Conservation (phyloP, 2,113 vertebrate species). For the Python bivittatus region DNA sequence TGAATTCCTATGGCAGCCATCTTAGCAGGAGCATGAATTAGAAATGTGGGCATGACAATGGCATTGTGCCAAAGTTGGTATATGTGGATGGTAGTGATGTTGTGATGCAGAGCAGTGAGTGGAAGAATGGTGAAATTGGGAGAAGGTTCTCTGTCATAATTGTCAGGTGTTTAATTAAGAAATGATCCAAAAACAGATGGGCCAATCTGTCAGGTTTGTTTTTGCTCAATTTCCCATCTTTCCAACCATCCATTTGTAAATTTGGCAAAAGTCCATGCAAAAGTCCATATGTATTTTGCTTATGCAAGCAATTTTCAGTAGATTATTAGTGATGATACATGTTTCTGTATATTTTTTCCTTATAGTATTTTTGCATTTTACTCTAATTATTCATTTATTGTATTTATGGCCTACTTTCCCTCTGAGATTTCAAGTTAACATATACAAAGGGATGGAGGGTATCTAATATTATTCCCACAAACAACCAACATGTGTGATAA, state of each 20-base stretch:
- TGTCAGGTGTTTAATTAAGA: not conserved
- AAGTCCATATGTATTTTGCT: not conserved
- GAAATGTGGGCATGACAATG: not conserved
- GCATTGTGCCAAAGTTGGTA: not conserved
- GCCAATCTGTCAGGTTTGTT: not conserved
- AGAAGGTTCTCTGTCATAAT: not conserved
- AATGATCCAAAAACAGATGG: not conserved
- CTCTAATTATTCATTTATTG: not conserved
- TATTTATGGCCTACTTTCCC: not conserved
- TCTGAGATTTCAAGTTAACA: not conserved
- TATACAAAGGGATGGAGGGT: not conserved
- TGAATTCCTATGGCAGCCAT: not conserved
- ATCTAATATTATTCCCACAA: not conserved
- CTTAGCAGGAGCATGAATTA: not conserved
- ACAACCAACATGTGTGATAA: not conserved
- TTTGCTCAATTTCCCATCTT: not conserved
- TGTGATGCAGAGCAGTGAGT: not conserved
- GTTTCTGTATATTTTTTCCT: not conserved
- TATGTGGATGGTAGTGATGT: not conserved
- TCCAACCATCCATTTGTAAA: not conserved
- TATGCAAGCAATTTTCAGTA: not conserved
- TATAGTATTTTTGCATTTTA: not conserved
- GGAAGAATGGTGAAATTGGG: not conserved
- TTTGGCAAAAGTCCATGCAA: not conserved
- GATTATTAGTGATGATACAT: not conserved